Evolutionary conservation across 2,888 invertebrate species (phyloP).

Genomic region (Lasioglossum calceatum): DNA sequence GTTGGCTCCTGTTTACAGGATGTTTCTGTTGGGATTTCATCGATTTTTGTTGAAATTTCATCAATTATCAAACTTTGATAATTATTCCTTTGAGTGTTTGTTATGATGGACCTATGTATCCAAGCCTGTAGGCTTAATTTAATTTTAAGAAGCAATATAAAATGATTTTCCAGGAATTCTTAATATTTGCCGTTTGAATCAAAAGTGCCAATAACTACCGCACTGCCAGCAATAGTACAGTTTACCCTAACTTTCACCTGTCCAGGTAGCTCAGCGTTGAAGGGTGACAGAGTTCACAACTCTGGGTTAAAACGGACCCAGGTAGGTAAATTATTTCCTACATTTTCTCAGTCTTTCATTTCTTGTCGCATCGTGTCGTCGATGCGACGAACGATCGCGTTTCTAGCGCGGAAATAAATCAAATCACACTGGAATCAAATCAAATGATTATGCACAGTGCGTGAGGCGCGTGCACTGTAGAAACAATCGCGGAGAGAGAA

Average conservation of each 20-base stretch:
- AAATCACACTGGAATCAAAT: not conserved
- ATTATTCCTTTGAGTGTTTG: too few species aligned
- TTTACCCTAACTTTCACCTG: not conserved
- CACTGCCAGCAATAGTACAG: too few species aligned
- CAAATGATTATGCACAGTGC: conserved; percentile 25
- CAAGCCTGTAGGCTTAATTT: too few species aligned
- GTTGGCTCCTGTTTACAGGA: too few species aligned
- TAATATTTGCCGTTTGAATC: too few species aligned
- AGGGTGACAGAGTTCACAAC: not conserved
- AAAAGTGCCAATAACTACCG: too few species aligned
- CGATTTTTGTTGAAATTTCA: too few species aligned
- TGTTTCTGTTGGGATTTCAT: too few species aligned
- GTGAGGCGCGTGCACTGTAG: conserved; percentile 18
- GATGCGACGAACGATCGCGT: not conserved
- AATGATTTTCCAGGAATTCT: too few species aligned
- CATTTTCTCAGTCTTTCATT: not conserved
- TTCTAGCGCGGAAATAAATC: not conserved
- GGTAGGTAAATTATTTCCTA: not conserved
- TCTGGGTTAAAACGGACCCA: not conserved
- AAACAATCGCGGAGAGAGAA: conserved; percentile 36
- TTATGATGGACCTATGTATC: too few species aligned
- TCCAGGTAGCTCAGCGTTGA: not conserved
- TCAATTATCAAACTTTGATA: too few species aligned
- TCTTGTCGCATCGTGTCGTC: not conserved
- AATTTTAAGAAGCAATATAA: too few species aligned